A percentile compares a stretch with the other conserved stretches of the same genome.
Conservation (phyloP, 1,140 invertebrate genomes). For the Fopius arisanus region DNA sequence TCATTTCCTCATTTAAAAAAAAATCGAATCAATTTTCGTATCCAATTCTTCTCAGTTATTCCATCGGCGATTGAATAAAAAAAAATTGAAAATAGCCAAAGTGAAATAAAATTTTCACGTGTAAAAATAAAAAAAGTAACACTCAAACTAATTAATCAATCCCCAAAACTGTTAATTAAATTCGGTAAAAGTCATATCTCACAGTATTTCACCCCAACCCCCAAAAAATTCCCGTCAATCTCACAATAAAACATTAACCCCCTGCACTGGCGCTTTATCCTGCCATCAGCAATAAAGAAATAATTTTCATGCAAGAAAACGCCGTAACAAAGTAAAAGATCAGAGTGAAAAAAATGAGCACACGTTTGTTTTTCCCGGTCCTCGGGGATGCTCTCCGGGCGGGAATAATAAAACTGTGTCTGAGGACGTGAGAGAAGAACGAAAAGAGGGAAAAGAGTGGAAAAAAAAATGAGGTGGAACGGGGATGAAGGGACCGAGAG, state of each 20-base stretch:
- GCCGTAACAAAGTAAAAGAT: conserved; percentile 12
- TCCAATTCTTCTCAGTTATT: no score
- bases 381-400: neutral
- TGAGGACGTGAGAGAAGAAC: conserved; percentile 11
- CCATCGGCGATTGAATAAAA: no score
- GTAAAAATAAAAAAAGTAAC: no score
- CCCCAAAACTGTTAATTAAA: no score
- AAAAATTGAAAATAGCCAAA: no score
- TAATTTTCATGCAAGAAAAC: neutral
- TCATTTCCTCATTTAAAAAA: no score
- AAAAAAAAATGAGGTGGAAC: neutral
- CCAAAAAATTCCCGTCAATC: no score
- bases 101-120: no score
- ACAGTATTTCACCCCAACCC: no score
- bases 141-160: no score
- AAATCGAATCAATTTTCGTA: no score
- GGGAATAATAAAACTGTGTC: conserved; percentile 2
- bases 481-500: neutral
- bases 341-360: neutral
- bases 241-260: neutral
- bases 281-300: neutral
- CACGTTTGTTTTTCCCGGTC: neutral
- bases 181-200: no score
- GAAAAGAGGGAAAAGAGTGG: neutral
- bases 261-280: neutral